Conservation (phyloP, 1,140 invertebrate genomes). For the Formica exsecta region DNA sequence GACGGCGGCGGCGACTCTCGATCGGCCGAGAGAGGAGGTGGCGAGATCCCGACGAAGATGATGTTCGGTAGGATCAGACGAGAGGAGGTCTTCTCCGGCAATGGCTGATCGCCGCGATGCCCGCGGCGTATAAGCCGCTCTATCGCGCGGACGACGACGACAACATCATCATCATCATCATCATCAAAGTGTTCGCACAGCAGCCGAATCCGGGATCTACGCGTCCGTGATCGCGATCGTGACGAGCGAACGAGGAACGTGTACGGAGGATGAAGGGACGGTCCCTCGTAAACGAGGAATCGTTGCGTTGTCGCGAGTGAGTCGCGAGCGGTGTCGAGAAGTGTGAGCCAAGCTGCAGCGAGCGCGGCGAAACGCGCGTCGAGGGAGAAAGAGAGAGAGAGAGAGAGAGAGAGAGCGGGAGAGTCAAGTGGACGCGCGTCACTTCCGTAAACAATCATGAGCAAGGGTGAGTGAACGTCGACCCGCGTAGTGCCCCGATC, state of each 20-base stretch:
- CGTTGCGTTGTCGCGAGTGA: slow-evolving; percentile 56
- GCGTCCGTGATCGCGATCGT: slow-evolving; percentile 54
- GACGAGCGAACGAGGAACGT: slow-evolving; percentile 46
- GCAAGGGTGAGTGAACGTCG: slow-evolving; percentile 17
- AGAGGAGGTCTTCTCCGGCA: slow-evolving; percentile 76
- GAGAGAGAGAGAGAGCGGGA: background rate
- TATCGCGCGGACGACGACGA: slow-evolving; percentile 42
- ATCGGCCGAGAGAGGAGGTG: slow-evolving; percentile 27
- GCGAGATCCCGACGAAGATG: slow-evolving; percentile 69
- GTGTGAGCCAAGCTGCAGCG: slow-evolving; percentile 3
- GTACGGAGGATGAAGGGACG: slow-evolving; percentile 51
- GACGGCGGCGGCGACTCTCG: slow-evolving; percentile 12
- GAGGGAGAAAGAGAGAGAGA: slow-evolving; percentile 1
- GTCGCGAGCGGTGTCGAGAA: slow-evolving; percentile 39
- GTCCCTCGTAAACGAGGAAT: slow-evolving; percentile 46
- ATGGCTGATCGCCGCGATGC: slow-evolving; percentile 75
- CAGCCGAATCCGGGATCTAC: slow-evolving; percentile 40
- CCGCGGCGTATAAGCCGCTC: slow-evolving; percentile 69
- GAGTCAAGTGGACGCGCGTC: slow-evolving; percentile 13
- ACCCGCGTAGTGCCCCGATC: background rate
- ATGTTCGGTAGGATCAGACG: slow-evolving; percentile 74
- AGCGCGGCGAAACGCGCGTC: slow-evolving; percentile 1
- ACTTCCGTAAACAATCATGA: slow-evolving; percentile 39
- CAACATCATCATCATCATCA: too few species aligned
- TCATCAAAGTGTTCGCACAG: background rate